Evolutionary conservation across 2,113 vertebrate genomes (phyloP).

Genomic region (Pteruthius melanotis): DNA sequence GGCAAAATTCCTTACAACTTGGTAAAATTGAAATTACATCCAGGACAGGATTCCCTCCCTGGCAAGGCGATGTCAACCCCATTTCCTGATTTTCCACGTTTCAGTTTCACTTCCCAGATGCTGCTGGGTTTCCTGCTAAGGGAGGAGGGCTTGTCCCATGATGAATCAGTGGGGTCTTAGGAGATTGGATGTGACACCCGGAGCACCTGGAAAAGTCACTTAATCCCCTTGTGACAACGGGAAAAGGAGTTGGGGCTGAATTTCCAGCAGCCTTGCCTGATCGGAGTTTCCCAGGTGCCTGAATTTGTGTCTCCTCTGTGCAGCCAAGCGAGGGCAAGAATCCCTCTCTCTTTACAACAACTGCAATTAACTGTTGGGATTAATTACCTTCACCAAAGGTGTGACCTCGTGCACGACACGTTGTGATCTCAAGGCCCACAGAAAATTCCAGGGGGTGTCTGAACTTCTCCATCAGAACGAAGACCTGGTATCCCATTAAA

Average conservation of each 20-base stretch:
- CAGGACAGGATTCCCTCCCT: background rate
- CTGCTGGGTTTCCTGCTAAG: background rate
- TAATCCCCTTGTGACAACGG: background rate
- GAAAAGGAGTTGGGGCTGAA: background rate
- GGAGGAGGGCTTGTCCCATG: background rate
- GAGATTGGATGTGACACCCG: background rate
- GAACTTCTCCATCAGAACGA: background rate
- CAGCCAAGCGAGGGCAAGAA: background rate
- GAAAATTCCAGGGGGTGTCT: background rate
- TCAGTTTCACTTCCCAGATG: background rate
- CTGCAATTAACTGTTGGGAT: background rate
- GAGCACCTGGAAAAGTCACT: background rate
- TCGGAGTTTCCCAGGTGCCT: background rate
- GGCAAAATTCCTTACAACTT: background rate
- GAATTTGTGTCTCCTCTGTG: background rate
- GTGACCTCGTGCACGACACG: background rate
- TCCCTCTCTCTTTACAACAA: background rate
- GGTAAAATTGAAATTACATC: background rate
- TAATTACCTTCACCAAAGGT: background rate
- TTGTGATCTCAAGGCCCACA: accelerated
- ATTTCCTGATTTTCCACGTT: background rate
- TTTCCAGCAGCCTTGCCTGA: background rate
- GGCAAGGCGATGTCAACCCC: background rate
- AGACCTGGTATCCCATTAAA: accelerated
- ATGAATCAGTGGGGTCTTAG: background rate